Evolutionary conservation across 2,113 vertebrate genomes (phyloP), one percentile per base, ranked within the genome.

Genomic region (Periophthalmus modestus): DNA sequence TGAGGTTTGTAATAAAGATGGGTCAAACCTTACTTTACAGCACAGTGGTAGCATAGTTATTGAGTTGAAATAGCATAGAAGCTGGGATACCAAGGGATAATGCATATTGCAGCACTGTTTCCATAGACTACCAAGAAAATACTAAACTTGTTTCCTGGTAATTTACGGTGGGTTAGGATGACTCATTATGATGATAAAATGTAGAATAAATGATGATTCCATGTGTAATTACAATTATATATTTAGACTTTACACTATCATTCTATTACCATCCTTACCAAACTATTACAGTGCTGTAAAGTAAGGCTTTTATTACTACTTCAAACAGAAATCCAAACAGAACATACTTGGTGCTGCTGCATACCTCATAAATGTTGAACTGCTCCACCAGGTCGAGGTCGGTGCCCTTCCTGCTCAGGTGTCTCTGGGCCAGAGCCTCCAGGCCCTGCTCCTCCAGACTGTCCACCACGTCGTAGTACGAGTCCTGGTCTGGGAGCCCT

Each of bases 281-380:
- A 10, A 19, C 52, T n/a, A 55, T n/a, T 55, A 18, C 52, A 2
- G n/a, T 55, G 3, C 52, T 21, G 24, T 28, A 28, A 55, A 16
- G 2, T 18, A n/a, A 19, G 2, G n/a, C 12, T 21, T 55, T 55
- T 55, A 10, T 62, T 14, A 18, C 24, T 62, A 34, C 14, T 62
- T 34, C 16, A n/a, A 65, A 62, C 7, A 62, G 28, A 16, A 18
- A 16, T 9, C n/a, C 18, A 65, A 65, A 65, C 3, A 39, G 62
- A 59, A 59, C 16, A 52, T 52, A n/a, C 15, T 13, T 28, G 28
- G 28, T 28, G 28, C 28, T 28, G 28, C 28, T 18, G 62, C 12
- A 5, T 33, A 98, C 97, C 96, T 99, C 97, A 72, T 98, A 99
- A 86, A 97, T 97, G 92, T 96, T 98, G 84, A 98, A 93, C 87